These are phyloP conservation scores for Heliconius hortense DNA, from an alignment of 2,888 invertebrate species.

Conservation along the genomic window DNA sequence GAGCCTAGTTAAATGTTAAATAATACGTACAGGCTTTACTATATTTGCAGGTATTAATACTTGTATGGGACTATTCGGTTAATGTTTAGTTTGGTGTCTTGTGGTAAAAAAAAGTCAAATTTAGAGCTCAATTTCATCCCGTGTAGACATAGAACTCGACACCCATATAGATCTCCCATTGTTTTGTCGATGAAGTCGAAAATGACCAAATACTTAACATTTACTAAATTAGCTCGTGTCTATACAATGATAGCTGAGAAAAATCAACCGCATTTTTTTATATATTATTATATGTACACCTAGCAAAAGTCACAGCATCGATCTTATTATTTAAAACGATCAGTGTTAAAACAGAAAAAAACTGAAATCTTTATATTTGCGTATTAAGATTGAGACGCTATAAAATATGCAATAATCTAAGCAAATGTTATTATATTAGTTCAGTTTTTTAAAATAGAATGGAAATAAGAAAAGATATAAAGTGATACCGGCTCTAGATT, in stretches of 20 bases:
- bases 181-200: too few species aligned
- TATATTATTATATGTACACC: constrained; percentile 3
- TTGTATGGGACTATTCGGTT: too few species aligned
- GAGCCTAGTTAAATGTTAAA: too few species aligned
- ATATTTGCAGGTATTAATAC: too few species aligned
- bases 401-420: not conserved
- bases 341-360: not conserved
- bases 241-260: not conserved
- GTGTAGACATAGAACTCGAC: too few species aligned
- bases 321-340: not conserved
- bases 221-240: too few species aligned
- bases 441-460: not conserved
- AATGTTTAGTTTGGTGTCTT: too few species aligned
- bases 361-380: not conserved
- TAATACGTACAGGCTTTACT: too few species aligned
- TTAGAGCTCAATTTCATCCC: too few species aligned
- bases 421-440: not conserved
- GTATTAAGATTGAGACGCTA: not conserved
- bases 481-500: constrained; percentile 24
- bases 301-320: constrained; percentile 13
- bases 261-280: not conserved
- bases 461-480: not conserved
- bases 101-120: too few species aligned
- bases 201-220: too few species aligned
- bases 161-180: too few species aligned